A percentile compares a stretch with the other conserved stretches of the same genome.
Evolutionary conservation across 23 tunicate species (phyloP).

Genomic region (Trididemnum clinides): DNA sequence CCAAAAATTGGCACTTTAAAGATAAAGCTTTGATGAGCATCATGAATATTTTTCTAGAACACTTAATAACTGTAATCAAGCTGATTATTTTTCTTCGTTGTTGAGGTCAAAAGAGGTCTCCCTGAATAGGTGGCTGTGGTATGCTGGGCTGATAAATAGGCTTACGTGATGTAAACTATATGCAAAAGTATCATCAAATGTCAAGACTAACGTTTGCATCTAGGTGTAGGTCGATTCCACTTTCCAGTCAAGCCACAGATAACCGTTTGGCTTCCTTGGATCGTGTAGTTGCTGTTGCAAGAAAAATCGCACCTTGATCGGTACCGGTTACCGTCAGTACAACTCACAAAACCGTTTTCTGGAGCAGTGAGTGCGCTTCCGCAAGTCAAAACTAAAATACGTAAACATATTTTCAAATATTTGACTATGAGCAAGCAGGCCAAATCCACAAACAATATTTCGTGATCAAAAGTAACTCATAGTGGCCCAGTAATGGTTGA

Average conservation of each 20-base stretch:
- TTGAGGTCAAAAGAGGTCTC: not conserved
- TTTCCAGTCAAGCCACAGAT: conserved; percentile 29
- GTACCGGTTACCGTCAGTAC: conserved; percentile 35
- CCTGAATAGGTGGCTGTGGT: too few relatives aligned
- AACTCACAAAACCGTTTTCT: conserved; percentile 41
- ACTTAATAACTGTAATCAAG: too few relatives aligned
- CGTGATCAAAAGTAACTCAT: too few relatives aligned
- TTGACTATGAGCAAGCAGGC: too few relatives aligned
- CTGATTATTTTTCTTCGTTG: not conserved
- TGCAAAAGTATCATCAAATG: not conserved
- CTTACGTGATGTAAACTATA: too few relatives aligned
- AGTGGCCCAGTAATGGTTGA: too few relatives aligned
- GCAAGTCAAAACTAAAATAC: not conserved
- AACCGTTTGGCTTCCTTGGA: conserved; percentile 25
- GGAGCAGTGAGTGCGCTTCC: not conserved
- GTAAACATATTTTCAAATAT: not conserved
- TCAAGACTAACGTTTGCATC: conserved; percentile 40
- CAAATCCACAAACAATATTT: too few relatives aligned
- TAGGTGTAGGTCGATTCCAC: conserved; percentile 41
- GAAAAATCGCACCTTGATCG: conserved; percentile 42
- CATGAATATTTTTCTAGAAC: too few relatives aligned
- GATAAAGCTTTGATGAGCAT: too few relatives aligned
- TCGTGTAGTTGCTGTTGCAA: conserved; percentile 26
- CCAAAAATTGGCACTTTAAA: too few relatives aligned
- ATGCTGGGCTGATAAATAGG: too few relatives aligned